Evolutionary conservation across 2,113 vertebrate species (phyloP).

Genomic region (Siniperca chuatsi): DNA sequence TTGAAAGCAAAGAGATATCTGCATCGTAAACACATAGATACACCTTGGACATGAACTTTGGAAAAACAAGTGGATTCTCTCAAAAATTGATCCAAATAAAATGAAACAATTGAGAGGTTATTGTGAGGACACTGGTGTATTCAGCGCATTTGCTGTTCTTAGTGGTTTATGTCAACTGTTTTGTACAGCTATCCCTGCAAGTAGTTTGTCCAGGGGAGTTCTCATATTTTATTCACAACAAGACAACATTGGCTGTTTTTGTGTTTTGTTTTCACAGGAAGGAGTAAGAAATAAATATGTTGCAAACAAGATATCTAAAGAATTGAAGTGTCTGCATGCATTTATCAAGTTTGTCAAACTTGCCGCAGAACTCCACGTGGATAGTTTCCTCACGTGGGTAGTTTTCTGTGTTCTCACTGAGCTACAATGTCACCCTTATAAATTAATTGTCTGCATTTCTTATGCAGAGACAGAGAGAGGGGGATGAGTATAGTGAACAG

Average conservation of each 20-base stretch:
- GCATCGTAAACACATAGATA: conserved; percentile 2
- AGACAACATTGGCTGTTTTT: conserved; percentile 21
- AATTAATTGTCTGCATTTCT: conserved; percentile 63
- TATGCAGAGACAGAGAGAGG: conserved; percentile 52
- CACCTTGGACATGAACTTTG: neutral
- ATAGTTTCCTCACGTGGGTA: conserved; percentile 16
- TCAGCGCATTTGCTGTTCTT: conserved; percentile 15
- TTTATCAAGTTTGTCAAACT: conserved; percentile 58
- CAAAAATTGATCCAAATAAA: conserved; percentile 29
- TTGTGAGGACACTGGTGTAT: conserved; percentile 30
- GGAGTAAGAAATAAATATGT: conserved; percentile 24
- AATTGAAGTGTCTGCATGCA: conserved; percentile 29
- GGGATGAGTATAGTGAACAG: conserved; percentile 57
- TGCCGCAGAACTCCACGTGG: conserved; percentile 8
- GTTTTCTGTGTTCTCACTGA: conserved; percentile 35
- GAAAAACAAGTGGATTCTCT: conserved; percentile 10
- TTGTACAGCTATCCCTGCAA: conserved; percentile 10
- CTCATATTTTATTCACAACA: conserved; percentile 61
- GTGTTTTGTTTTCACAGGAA: conserved; percentile 11
- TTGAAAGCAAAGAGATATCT: conserved; percentile 12
- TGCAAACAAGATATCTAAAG: conserved; percentile 34
- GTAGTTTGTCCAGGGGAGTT: conserved; percentile 28
- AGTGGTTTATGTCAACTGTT: conserved; percentile 17
- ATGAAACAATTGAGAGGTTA: conserved; percentile 31
- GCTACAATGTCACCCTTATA: conserved; percentile 62